Evolutionary conservation across 2,888 invertebrate genomes (phyloP), one percentile per base, ranked within the genome.

Genomic region (Thereva unica): DNA sequence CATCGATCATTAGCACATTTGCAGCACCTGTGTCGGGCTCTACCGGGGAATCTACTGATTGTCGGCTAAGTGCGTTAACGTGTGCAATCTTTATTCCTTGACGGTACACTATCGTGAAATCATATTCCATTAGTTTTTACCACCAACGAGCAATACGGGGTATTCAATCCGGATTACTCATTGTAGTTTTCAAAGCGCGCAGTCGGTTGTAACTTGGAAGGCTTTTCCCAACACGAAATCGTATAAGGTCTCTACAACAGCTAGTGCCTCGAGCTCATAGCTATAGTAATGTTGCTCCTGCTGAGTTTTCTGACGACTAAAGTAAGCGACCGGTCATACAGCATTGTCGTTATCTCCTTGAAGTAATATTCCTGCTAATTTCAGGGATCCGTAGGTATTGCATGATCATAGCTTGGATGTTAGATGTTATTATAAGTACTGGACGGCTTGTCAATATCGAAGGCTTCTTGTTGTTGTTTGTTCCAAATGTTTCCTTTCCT

Each of bases 261-360:
- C 79, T 5, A 81, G 68, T 0, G 74, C 75, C 68, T 79, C 81
- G 34, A 78, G 65, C 40, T 82, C n/a, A n/a, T n/a, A n/a, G n/a
- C n/a, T n/a, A n/a, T n/a, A n/a, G n/a, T n/a, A n/a, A n/a, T n/a
- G n/a, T n/a, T n/a, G n/a, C n/a, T n/a, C n/a, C n/a, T n/a, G n/a
- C n/a, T n/a, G n/a, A n/a, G n/a, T n/a, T n/a, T n/a, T n/a, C n/a
- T n/a, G n/a, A n/a, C n/a, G n/a, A n/a, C n/a, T n/a, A n/a, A n/a
- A n/a, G n/a, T n/a, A n/a, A n/a, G n/a, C n/a, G n/a, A n/a, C n/a
- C n/a, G n/a, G n/a, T n/a, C n/a, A n/a, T n/a, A n/a, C n/a, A n/a
- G n/a, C n/a, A n/a, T n/a, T n/a, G n/a, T n/a, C n/a, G n/a, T n/a
- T n/a, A n/a, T n/a, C n/a, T n/a, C n/a, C n/a, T n/a, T n/a, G n/a